A percentile compares a stretch with the other conserved stretches of the same genome.
Conservation (phyloP, 1,140 invertebrate genomes). For the Protaetia brevitarsis region DNA sequence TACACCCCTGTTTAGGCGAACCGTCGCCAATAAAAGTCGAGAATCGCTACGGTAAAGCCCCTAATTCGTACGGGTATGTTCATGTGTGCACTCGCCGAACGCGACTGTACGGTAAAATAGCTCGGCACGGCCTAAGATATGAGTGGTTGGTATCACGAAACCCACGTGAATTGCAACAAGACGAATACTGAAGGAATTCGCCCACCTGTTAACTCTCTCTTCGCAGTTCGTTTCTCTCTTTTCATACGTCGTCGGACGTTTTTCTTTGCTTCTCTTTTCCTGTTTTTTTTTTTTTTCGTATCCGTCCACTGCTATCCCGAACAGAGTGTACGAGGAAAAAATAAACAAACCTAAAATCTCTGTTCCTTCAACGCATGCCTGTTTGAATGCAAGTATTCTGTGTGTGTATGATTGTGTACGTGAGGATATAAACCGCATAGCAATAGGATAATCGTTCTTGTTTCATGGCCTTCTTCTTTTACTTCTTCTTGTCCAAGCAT, state of each 20-base stretch:
- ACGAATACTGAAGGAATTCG: constrained; percentile 36
- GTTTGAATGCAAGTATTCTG: background rate
- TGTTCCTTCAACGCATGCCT: background rate
- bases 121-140: constrained; percentile 31
- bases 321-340: background rate
- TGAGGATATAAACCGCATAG: constrained; percentile 3
- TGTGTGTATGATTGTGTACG: background rate
- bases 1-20: constrained; percentile 8
- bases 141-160: constrained; percentile 33
- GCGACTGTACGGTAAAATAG: constrained; percentile 29
- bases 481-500: background rate
- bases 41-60: background rate
- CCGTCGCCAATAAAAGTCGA: constrained; percentile 10
- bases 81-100: constrained; percentile 30
- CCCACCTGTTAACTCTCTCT: constrained; percentile 37
- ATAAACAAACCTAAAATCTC: constrained; percentile 9
- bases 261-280: constrained; percentile 9
- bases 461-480: background rate
- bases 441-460: background rate
- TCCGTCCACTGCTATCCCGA: background rate
- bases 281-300: background rate
- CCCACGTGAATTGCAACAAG: constrained; percentile 38
- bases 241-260: constrained; percentile 17
- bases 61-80: constrained; percentile 25
- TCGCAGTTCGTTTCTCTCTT: constrained; percentile 18